Evolutionary conservation across 2,113 vertebrate genomes (phyloP).

Genomic region (Lamprotornis superbus): DNA sequence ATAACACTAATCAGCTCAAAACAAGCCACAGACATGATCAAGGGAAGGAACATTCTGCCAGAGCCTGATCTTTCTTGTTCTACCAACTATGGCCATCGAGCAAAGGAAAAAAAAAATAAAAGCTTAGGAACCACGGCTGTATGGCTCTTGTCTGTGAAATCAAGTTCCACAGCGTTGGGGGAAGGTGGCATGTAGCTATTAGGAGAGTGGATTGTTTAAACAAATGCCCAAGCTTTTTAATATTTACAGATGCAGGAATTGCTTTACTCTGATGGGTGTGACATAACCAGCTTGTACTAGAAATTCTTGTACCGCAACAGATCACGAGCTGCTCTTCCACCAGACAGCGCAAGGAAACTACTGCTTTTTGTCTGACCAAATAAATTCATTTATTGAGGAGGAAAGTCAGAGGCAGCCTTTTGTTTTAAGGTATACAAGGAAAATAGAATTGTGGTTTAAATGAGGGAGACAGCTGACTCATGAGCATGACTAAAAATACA

Average conservation of each 20-base stretch:
- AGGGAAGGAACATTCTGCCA: not conserved
- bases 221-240: not conserved
- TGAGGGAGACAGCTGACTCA: not conserved
- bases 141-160: not conserved
- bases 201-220: not conserved
- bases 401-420: not conserved
- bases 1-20: not conserved
- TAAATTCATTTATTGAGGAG: not conserved
- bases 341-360: not conserved
- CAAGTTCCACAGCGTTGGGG: fast-evolving
- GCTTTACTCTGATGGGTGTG: not conserved
- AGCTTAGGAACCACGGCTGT: fast-evolving
- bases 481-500: fast-evolving
- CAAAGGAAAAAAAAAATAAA: not conserved
- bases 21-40: not conserved
- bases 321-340: not conserved
- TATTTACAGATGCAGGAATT: not conserved
- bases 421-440: not conserved
- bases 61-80: not conserved
- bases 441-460: not conserved
- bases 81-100: not conserved
- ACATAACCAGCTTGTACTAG: not conserved
- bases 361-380: not conserved
- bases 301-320: not conserved
- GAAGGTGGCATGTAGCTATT: fast-evolving